A percentile compares a stretch with the other conserved stretches of the same genome.
These are phyloP conservation scores for Caenorhabditis macrosperma DNA, from an alignment of 2,888 invertebrate species.

Conservation along the genomic window DNA sequence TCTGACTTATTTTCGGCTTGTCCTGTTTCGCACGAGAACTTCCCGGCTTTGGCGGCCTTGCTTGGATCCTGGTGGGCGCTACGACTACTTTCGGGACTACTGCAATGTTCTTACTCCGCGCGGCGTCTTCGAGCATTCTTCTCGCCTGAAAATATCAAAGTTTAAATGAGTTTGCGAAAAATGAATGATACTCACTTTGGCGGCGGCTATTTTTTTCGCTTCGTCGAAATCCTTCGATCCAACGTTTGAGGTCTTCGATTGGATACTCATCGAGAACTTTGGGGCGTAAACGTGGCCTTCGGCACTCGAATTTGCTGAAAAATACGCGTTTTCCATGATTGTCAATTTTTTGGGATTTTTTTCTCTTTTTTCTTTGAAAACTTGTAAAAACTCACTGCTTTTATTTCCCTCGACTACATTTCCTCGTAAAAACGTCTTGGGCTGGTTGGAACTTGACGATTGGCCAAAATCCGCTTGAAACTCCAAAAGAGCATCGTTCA, in stretches of 20 bases:
- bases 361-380: background rate
- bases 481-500: constrained; percentile 56
- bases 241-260: constrained; percentile 45
- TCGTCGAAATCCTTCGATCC: constrained; percentile 68
- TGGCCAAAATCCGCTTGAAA: constrained; percentile 62
- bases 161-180: background rate
- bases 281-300: constrained; percentile 55
- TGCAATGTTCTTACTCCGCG: constrained; percentile 35
- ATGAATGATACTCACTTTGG: constrained; percentile 60
- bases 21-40: constrained; percentile 63
- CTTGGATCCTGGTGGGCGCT: constrained; percentile 58
- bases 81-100: constrained; percentile 63
- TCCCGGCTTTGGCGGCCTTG: constrained; percentile 85
- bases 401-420: constrained; percentile 86
- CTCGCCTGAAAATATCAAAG: constrained; percentile 55
- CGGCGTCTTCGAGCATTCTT: constrained; percentile 74
- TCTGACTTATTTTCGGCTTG: constrained; percentile 94
- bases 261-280: constrained; percentile 46
- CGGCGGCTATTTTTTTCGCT: constrained; percentile 75
- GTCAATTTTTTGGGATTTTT: constrained; percentile 1
- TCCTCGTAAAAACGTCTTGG: constrained; percentile 96
- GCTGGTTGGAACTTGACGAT: constrained; percentile 16
- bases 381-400: constrained; percentile 40
- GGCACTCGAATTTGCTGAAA: constrained; percentile 39
- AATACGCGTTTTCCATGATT: too few relatives aligned